Conservation (phyloP, 2,797 vertebrate genomes). For the Hirundo rustica region DNA sequence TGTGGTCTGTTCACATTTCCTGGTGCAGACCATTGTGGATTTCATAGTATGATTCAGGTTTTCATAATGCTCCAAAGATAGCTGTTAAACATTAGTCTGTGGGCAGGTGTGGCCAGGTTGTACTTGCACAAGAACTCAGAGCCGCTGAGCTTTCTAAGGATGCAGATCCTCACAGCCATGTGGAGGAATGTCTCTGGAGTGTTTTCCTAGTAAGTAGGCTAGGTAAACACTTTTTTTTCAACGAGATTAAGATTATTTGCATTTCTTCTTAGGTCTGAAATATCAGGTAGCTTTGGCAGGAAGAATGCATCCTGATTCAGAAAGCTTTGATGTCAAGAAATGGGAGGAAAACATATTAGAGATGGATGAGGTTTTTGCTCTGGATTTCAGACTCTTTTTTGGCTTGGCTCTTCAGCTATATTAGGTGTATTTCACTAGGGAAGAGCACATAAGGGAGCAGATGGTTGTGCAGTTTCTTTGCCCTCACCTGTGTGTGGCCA, state of each 20-base stretch:
- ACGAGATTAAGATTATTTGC: background rate
- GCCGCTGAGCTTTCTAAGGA: background rate
- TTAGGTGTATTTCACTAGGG: background rate
- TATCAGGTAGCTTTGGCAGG: background rate
- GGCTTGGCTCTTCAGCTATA: background rate
- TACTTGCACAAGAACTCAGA: background rate
- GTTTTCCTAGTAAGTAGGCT: background rate
- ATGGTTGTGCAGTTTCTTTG: background rate
- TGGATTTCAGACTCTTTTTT: background rate
- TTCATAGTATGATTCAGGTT: background rate
- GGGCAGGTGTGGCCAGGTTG: background rate
- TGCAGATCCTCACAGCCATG: background rate
- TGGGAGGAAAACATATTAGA: background rate
- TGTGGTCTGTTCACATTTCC: background rate
- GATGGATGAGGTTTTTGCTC: background rate
- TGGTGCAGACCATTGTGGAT: background rate
- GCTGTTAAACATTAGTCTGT: background rate
- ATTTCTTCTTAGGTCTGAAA: background rate
- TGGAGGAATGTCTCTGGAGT: background rate
- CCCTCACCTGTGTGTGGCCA: background rate
- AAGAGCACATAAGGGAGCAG: background rate
- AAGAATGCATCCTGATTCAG: background rate
- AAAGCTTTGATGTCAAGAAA: background rate
- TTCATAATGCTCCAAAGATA: background rate
- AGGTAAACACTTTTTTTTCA: background rate